Base-by-base conservation (phyloP, 2,888 invertebrate species). In the Nomada hirtipes region DNA sequence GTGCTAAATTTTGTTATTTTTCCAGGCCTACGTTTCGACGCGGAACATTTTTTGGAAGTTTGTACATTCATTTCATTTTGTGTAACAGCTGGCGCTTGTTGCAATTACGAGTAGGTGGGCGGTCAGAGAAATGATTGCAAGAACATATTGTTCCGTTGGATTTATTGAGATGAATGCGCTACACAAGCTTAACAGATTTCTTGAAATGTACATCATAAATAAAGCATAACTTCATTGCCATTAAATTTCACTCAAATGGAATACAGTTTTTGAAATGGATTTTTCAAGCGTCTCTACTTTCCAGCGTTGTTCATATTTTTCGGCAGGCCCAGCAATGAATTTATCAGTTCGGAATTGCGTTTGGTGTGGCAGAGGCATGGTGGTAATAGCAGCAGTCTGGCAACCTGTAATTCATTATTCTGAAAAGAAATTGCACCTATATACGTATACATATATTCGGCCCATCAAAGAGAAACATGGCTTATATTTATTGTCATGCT, bases 241-340 rank as follows among this genome's bases (percentile, higher is more conserved):
- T n/a, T 52, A n/a, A 63, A 42, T 57, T 57, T 20, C 7, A 13
- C 20, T 7, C 44, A 36, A 44, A 36, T 53, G 47, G 13, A 57
- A 44, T 55, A 61, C 13, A 7, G 47, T 69, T 57, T 23, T 10
- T 44, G 13, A 36, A 4, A 53, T 7, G 7, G n/a, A 50, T 26
- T 20, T 23, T 50, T 20, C 23, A 29, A 57, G 29, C 18, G 47
- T 76, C 82, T 86, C 90, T 84, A 92, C 93, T 96, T 96, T 70
- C 97, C 97, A 59, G 96, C 97, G 76, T 96, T 96, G 89, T 96
- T 96, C 95, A 97, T 95, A 82, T 95, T 96, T 90, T 96, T 96
- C 11, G 97, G 97, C 67, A 97, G 93, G n/a, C 96, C 96, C 55
- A 97, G 94, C n/a, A 97, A 94, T 0, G 97, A 96, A 91, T 96